These are phyloP conservation scores for Capricornis sumatraensis DNA, from an alignment of 2,113 vertebrate species.

Conservation along the genomic window DNA sequence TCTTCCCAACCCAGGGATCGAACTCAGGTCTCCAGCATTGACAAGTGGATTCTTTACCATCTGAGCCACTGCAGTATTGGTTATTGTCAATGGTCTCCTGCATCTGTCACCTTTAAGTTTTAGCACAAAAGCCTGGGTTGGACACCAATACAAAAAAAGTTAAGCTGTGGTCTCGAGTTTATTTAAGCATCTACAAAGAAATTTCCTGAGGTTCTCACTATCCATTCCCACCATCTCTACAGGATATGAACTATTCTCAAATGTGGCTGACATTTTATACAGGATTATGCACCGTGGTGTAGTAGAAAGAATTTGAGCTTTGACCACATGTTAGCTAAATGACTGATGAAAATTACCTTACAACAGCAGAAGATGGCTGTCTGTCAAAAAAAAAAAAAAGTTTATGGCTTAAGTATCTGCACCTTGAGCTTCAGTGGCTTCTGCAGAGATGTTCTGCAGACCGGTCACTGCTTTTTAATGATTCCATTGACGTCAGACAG, in stretches of 20 bases:
- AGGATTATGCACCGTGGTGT: background rate
- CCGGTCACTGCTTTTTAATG: constrained; percentile 54
- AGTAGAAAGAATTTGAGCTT: background rate
- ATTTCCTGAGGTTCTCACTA: background rate
- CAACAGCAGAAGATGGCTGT: background rate
- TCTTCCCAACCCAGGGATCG: background rate
- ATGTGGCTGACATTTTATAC: background rate
- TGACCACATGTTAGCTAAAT: background rate
- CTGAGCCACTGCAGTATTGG: background rate
- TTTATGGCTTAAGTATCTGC: background rate
- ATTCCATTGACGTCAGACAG: constrained; percentile 56
- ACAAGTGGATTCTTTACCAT: background rate
- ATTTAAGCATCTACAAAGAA: background rate
- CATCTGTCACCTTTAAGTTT: background rate
- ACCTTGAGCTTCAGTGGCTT: background rate
- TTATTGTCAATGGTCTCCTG: background rate
- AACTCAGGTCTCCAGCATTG: background rate
- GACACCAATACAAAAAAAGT: background rate
- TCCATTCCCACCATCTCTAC: background rate
- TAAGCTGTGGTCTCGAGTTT: background rate
- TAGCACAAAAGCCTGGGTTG: background rate
- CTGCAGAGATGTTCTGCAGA: background rate
- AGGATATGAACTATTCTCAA: background rate
- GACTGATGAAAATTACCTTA: background rate
- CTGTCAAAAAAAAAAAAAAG: background rate